Base-by-base conservation (phyloP, 2,113 vertebrate species). In the Corythornis vintsioides region DNA sequence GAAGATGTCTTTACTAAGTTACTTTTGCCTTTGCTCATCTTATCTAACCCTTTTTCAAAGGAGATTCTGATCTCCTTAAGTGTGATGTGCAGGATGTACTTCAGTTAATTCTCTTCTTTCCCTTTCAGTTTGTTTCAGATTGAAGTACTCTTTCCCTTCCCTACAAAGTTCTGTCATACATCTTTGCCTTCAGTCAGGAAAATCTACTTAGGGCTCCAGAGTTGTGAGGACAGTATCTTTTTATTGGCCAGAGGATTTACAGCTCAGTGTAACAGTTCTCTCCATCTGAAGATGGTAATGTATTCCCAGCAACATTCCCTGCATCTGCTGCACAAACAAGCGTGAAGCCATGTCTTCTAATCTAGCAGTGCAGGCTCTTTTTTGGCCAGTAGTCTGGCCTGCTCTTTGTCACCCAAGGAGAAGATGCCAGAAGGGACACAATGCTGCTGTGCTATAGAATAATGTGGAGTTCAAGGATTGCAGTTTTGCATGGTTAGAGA, bases 31-130 rank as follows among this genome's bases (percentile, higher is more conserved):
- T 81, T 74, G 7, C 47, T 91, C 48, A 13, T 91, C 61, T 84
- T 88, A 78, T 31, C 80, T 84, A 79, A 78, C 73, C 40, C 64
- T 88, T 94, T 78, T 90, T 80, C 80, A 76, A 78, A 84, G 70
- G 25, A 90, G 35, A 92, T 65, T 75, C 55, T 72, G 61, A 24
- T 81, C 80, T 83, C 59, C 59, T 60, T 60, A 71, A 78, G 86
- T 53, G 66, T 31, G 52, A 61, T 3, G 29, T 57, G 43, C 65
- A 72, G 70, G 60, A 50, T 50, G 35, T 75, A 65, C 90, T 94
- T 91, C n/a, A 67, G 69, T 83, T 84, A 90, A 86, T 92, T 88
- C 65, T 64, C 45, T 78, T 56, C 26, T 83, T 88, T 76, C 60
- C 80, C 73, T 86, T 81, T 60, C 48, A 70, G 53, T 80, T 89